Conservation (phyloP, 2,888 invertebrate species). For the Polymixis lichenea region DNA sequence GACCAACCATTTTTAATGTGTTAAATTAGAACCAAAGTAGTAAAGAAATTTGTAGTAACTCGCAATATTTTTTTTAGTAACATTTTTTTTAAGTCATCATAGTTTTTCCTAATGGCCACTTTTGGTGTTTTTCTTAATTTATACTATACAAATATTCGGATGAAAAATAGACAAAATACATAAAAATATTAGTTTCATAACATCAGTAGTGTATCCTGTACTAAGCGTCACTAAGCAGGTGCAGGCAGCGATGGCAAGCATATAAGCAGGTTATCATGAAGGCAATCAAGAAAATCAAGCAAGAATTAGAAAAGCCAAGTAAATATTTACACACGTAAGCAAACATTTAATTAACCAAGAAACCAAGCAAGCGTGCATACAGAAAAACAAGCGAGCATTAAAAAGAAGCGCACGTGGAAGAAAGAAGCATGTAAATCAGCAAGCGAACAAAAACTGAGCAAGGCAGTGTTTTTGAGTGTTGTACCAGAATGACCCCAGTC, state of each 20-base stretch:
- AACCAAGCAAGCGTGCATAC: constrained; percentile 2
- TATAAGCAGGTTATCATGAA: constrained; percentile 14
- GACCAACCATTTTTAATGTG: neutral
- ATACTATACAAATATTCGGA: neutral
- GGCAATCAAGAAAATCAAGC: constrained; percentile 2
- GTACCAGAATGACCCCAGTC: constrained; percentile 13
- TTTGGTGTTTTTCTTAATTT: neutral
- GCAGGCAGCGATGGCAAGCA: too few relatives aligned
- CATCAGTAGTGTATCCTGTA: constrained; percentile 29
- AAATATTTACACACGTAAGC: constrained; percentile 20
- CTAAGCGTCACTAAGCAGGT: constrained; percentile 51
- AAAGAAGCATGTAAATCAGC: constrained; percentile 26
- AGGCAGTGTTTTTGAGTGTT: constrained; percentile 41
- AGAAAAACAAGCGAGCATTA: constrained; percentile 19
- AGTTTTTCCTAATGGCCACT: neutral
- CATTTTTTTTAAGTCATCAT: neutral
- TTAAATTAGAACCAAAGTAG: neutral
- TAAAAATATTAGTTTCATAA: neutral
- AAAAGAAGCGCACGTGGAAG: constrained; percentile 6
- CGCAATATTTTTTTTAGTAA: neutral
- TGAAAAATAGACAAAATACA: neutral
- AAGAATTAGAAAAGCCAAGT: neutral
- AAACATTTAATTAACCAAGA: too few relatives aligned
- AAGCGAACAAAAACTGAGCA: constrained; percentile 34
- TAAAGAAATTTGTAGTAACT: neutral